A percentile compares a stretch with the other conserved stretches of the same genome.
Evolutionary conservation across 2,888 invertebrate species (phyloP).

Genomic region (Leptinotarsa juncta): DNA sequence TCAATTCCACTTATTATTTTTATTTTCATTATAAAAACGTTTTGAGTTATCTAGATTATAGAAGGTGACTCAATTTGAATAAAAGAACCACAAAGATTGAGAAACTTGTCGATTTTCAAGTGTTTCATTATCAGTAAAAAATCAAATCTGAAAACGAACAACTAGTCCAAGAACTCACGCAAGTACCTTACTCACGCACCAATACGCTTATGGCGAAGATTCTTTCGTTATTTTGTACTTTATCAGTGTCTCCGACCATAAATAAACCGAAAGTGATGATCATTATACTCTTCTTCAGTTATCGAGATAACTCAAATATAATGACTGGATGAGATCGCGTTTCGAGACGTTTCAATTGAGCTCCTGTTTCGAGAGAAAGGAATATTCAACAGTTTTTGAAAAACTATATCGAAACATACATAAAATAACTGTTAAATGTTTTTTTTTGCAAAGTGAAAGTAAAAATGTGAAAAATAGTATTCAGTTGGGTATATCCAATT

Average conservation of each 20-base stretch:
- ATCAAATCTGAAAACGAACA: background rate
- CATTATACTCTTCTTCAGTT: background rate
- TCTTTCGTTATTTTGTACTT: background rate
- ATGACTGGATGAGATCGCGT: background rate
- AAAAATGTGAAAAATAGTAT: background rate
- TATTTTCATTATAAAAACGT: too few species aligned
- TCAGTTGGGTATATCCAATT: too few species aligned
- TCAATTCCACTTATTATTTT: too few species aligned
- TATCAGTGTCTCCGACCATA: background rate
- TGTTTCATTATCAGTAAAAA: too few species aligned
- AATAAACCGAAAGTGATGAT: background rate
- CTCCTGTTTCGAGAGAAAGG: background rate
- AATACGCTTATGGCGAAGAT: background rate
- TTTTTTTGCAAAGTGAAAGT: background rate
- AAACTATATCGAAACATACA: background rate
- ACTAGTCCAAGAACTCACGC: background rate
- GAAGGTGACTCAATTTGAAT: too few species aligned
- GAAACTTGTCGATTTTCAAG: too few species aligned
- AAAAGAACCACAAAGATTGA: too few species aligned
- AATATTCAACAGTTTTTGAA: background rate
- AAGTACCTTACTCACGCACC: background rate
- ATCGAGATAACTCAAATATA: conserved; percentile 1
- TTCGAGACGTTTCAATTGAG: background rate
- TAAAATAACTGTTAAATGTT: background rate
- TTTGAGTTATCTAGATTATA: too few species aligned